Conservation (phyloP, 1,140 invertebrate species). For the Neelides sp. region DNA sequence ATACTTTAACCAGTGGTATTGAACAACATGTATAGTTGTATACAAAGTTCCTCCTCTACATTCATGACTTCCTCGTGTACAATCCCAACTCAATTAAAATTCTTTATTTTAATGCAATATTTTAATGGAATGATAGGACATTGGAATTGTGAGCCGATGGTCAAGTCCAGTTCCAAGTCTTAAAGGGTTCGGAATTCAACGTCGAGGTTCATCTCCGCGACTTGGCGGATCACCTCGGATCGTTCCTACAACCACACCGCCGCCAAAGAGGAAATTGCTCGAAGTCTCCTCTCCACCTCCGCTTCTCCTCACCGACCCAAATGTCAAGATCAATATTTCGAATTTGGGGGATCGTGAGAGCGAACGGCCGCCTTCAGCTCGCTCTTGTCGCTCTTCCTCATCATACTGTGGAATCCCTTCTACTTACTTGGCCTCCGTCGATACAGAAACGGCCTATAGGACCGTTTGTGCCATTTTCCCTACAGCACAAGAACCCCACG, state of each 20-base stretch:
- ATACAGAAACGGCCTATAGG: slow-evolving; percentile 25
- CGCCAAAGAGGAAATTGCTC: slow-evolving; percentile 17
- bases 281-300: slow-evolving; percentile 8
- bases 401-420: slow-evolving; percentile 18
- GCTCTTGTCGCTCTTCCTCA: background rate
- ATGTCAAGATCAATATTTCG: no score
- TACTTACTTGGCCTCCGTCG: slow-evolving; percentile 19
- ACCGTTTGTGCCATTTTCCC: slow-evolving; percentile 25
- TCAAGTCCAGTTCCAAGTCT: slow-evolving; percentile 30
- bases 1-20: no score
- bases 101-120: background rate
- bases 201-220: slow-evolving; percentile 29
- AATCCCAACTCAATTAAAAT: no score
- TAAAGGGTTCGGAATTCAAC: slow-evolving; percentile 23
- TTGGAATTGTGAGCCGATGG: slow-evolving; percentile 29
- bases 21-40: no score
- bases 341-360: no score
- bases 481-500: slow-evolving; percentile 58
- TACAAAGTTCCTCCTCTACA: no score
- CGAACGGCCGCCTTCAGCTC: slow-evolving; percentile 3
- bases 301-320: background rate
- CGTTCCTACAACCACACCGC: slow-evolving; percentile 11
- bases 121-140: slow-evolving; percentile 18
- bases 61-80: no score
- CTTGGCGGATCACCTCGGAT: slow-evolving; percentile 23